These are phyloP conservation scores for Syngnathus typhle DNA, from an alignment of 2,113 vertebrate species.

Conservation along the genomic window DNA sequence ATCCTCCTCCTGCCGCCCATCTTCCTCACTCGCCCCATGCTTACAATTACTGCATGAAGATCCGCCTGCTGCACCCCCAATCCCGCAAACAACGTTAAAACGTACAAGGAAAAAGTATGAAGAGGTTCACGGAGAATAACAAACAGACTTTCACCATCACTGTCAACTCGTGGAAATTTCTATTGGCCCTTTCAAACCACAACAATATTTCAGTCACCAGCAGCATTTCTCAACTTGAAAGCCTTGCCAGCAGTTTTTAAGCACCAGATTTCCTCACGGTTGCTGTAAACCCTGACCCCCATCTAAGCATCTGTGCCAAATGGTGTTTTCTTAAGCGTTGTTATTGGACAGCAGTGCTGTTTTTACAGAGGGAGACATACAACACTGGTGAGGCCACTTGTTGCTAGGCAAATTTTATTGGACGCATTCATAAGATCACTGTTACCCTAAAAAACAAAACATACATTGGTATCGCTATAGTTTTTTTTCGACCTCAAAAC, in stretches of 20 bases:
- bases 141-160: neutral
- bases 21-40: conserved; percentile 54
- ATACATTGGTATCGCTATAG: too few relatives aligned
- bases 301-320: neutral
- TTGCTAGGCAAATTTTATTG: neutral
- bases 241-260: neutral
- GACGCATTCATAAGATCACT: neutral
- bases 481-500: too few relatives aligned
- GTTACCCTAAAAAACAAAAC: neutral
- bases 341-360: neutral
- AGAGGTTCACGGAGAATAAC: conserved; percentile 3
- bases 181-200: neutral
- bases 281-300: neutral
- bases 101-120: conserved; percentile 8
- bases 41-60: conserved; percentile 52
- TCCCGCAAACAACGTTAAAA: neutral
- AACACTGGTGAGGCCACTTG: neutral
- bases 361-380: neutral
- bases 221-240: neutral
- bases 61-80: conserved; percentile 40
- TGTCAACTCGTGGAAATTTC: neutral
- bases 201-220: neutral
- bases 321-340: neutral
- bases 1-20: conserved; percentile 44
- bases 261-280: conserved; percentile 5